Percentiles rank a stretch among this genome's conserved stretches.
Conservation (phyloP, 2,113 vertebrate species). For the Caloenas nicobarica region DNA sequence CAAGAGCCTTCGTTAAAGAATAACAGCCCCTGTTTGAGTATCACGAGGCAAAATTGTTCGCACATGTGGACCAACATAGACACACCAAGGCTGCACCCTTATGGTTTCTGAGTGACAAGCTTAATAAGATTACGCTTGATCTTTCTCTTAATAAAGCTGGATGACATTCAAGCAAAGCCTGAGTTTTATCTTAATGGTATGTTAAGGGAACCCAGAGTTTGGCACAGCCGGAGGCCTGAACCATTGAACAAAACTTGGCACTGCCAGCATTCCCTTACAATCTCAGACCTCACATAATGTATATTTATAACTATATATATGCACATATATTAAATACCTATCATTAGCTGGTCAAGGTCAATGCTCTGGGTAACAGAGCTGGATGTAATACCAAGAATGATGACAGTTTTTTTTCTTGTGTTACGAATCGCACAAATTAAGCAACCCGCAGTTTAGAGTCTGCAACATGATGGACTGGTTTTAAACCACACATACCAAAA, state of each 20-base stretch:
- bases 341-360: constrained; percentile 63
- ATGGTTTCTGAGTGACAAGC: constrained; percentile 54
- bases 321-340: constrained; percentile 44
- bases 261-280: neutral
- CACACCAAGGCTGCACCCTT: constrained; percentile 36
- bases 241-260: constrained; percentile 37
- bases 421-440: constrained; percentile 54
- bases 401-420: neutral
- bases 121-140: constrained; percentile 66
- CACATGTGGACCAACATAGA: constrained; percentile 46
- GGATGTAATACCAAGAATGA: constrained; percentile 25
- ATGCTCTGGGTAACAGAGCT: constrained; percentile 23
- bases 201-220: constrained; percentile 42
- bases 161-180: constrained; percentile 57
- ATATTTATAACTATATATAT: constrained; percentile 45
- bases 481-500: constrained; percentile 49
- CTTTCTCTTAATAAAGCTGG: constrained; percentile 66
- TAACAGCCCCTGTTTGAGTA: constrained; percentile 46
- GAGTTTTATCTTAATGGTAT: constrained; percentile 42
- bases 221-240: constrained; percentile 53
- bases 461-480: constrained; percentile 36
- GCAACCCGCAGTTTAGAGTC: constrained; percentile 31
- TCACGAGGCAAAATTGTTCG: constrained; percentile 16
- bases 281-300: constrained; percentile 54
- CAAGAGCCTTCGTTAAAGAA: constrained; percentile 27